Base-by-base conservation (phyloP, 2,888 invertebrate genomes). In the Anthophora plumipes region DNA sequence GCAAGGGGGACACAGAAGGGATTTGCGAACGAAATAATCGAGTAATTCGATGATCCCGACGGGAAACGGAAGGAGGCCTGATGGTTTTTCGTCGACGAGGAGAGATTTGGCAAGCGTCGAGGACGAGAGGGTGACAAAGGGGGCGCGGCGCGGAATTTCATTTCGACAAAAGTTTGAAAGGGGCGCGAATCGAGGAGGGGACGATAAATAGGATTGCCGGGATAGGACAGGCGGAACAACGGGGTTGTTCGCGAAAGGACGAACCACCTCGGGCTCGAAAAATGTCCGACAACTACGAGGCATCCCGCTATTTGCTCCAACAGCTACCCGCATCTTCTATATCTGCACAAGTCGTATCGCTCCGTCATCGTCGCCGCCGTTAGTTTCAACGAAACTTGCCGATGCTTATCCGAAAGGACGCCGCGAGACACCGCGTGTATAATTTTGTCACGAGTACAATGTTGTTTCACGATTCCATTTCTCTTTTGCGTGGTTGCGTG, bases 111-210 rank as follows among this genome's bases (percentile, higher is more conserved):
- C 66, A 75, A 25, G 22, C 39, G 41, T 9, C 22, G 39, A 12
- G 50, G 64, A 61, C 54, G 57, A 22, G 14, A 64, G 50, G 75
- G 77, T 64, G 54, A 54, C 59, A 39, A 64, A 54, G 77, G 60
- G 67, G 68, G 71, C 71, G 79, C n/a, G n/a, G n/a, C n/a, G n/a
- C 66, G 75, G 73, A 80, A 85, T 85, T 85, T 79, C 66, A 85
- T 85, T 83, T 85, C 70, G 66, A 17, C 46, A 60, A 75, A 74
- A 74, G 72, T 70, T 77, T n/a, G 55, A 31, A 50, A 31, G 54
- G 50, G 52, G 55, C 50, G 61, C n/a, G 55, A 54, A 43, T 7
- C 46, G 61, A 39, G 55, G 25, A n/a, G 17, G 52, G 25, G 37
- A 20, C 46, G 64, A 77, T 68, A 75, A 82, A 82, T 75, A 69